Conservation (phyloP, 2,113 vertebrate genomes). For the Panthera tigris region DNA sequence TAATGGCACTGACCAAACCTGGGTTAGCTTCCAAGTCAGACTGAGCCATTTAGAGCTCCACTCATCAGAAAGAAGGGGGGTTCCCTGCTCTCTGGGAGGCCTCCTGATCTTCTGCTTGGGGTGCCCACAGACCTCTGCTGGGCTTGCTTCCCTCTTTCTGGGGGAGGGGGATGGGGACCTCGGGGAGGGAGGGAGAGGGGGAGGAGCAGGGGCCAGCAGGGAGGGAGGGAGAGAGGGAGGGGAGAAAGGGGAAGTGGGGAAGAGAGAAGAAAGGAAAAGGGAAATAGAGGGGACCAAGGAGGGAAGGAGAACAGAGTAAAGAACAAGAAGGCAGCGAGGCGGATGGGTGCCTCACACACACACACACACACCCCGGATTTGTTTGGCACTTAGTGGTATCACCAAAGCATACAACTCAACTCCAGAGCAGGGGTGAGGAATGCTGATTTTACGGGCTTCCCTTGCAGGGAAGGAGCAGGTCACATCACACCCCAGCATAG, state of each 20-base stretch:
- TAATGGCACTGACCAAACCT: not conserved
- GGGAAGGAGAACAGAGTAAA: not conserved
- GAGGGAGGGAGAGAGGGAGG: not conserved
- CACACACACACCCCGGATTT: accelerated
- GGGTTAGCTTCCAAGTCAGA: not conserved
- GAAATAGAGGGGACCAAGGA: not conserved
- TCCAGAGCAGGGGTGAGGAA: not conserved
- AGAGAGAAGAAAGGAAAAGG: not conserved
- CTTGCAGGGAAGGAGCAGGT: not conserved
- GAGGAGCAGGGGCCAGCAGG: not conserved
- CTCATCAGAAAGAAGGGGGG: not conserved
- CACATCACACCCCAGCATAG: not conserved
- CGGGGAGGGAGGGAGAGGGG: not conserved
- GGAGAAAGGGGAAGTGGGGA: too few relatives aligned
- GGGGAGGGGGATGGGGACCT: too few relatives aligned
- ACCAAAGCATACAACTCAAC: not conserved
- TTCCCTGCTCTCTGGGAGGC: not conserved
- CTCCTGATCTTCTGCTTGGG: not conserved
- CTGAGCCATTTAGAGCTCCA: not conserved
- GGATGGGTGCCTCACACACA: too few relatives aligned
- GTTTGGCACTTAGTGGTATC: not conserved
- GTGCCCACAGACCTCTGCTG: not conserved
- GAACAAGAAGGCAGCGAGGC: not conserved
- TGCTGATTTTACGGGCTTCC: not conserved
- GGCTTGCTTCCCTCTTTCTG: not conserved